A percentile compares a stretch with the other conserved stretches of the same genome.
Conservation (phyloP, 1,140 invertebrate species). For the Asobara japonica region DNA sequence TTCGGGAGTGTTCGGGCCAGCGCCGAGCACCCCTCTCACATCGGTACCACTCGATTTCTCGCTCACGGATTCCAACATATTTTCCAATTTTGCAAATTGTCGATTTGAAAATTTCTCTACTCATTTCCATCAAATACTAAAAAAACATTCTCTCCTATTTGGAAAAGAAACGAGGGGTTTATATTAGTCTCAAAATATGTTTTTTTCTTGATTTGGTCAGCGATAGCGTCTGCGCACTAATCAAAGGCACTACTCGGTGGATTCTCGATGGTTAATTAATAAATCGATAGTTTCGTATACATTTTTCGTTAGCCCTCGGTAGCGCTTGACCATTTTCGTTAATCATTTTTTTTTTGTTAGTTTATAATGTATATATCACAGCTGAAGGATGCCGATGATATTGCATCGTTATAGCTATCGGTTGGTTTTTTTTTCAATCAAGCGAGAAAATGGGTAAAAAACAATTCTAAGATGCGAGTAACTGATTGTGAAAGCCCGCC, state of each 20-base stretch:
- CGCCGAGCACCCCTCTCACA: no score
- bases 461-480: no score
- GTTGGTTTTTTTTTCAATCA: neutral
- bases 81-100: no score
- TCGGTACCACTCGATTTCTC: no score
- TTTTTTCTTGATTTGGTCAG: neutral
- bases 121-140: neutral
- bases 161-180: neutral
- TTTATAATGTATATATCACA: constrained; percentile 15
- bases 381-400: constrained; percentile 14
- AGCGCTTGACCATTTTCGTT: neutral
- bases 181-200: constrained; percentile 2
- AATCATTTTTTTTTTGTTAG: neutral
- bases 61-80: no score
- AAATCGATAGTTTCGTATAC: neutral
- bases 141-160: neutral
- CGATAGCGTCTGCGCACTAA: neutral
- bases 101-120: no score
- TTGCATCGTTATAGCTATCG: constrained; percentile 13
- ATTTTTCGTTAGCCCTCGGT: neutral
- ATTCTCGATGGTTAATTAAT: neutral
- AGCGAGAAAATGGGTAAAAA: no score
- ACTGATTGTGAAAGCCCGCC: no score
- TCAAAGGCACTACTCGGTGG: neutral
- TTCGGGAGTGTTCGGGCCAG: no score